Base-by-base conservation (phyloP, 1,140 invertebrate genomes). In the Augochlora pura region DNA sequence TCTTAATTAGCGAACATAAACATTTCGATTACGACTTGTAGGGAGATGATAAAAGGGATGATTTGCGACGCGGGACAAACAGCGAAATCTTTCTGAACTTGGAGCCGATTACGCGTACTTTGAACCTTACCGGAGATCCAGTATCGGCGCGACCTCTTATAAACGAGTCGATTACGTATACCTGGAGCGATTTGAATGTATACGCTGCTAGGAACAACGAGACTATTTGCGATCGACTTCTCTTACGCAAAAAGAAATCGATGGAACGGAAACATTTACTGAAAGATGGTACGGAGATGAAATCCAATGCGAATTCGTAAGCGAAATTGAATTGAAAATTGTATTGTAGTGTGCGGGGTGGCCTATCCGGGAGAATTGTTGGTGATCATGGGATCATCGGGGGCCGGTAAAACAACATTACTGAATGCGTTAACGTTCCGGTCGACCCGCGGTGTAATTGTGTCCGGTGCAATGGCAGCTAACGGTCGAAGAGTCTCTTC, bases 321-420 rank as follows among this genome's bases (percentile, higher is more conserved):
- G 2, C 49, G 16, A 52, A 18, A 21, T 6, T 10, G 14, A 66
- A 27, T 59, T 12, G 3, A 52, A 38, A 0, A 57, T 73, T 62
- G 12, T n/a, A 7, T 93, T 91, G n/a, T 82, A 97, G 97, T 98
- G 4, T 96, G 94, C 81, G 98, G 98, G 14, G 94, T 97, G 2
- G 98, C 97, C 0, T 95, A 96, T 91, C 97, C 98, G 8, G 98
- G 98, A 6, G 97, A 98, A 90, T 91, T 99, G 32, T 90, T 99
- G 71, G 98, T 98, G 5, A 96, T 99, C 32, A 97, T 99, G 96
- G 98, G 98, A 6, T 96, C 98, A 6, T 98, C 97, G 38, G 98
- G 98, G 1, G 97, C 98, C 1, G 98, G 99, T 8, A 99, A 99
- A 93, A 99, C 98, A 0, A 99, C 98, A 0, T 94, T 99, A 0